Evolutionary conservation across 2,113 vertebrate species (phyloP), one percentile per base, ranked within the genome.

Genomic region (Merops nubicus): DNA sequence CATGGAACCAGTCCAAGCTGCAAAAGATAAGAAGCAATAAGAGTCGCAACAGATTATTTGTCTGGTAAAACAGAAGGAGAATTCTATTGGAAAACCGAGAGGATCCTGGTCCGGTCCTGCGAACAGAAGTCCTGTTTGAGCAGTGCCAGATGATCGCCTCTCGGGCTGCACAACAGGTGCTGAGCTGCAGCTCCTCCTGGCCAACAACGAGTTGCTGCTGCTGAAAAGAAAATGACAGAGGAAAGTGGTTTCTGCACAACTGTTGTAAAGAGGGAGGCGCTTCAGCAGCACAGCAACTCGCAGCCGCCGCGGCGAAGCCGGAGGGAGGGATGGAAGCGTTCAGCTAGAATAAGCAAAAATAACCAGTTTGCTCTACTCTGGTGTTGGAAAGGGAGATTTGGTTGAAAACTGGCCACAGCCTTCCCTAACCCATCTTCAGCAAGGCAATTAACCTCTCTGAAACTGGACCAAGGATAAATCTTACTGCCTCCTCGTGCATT

Each of bases 21-120:
- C 82, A 92, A 96, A 95, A 98, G 98, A 98, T 97, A 98, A 98
- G 97, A 95, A 88, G 98, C 96, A 97, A 96, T 75, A 96, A 78
- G 96, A 98, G 97, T 96, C 89, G 96, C 97, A 98, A 97, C 98
- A 98, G 98, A 98, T 98, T 98, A 98, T 98, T 98, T 98, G 98
- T 98, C 97, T 98, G 97, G 86, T 94, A 42, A 98, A 96, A 96
- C 98, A 98, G 98, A 98, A 98, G 98, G 98, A 97, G 98, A 96
- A 95, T 96, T 92, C 96, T 97, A 40, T 43, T 12, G 25, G 25
- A 23, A 45, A 67, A 48, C n/a, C 14, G 56, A 88, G 96, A 86
- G 75, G 97, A 43, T 96, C 95, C 62, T 45, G 94, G 97, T 93
- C 95, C 97, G 33, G 98, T 70, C 81, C 95, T 23, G 67, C 5